Evolutionary conservation across 2,888 invertebrate species (phyloP).

Genomic region (Conomelus anceps): DNA sequence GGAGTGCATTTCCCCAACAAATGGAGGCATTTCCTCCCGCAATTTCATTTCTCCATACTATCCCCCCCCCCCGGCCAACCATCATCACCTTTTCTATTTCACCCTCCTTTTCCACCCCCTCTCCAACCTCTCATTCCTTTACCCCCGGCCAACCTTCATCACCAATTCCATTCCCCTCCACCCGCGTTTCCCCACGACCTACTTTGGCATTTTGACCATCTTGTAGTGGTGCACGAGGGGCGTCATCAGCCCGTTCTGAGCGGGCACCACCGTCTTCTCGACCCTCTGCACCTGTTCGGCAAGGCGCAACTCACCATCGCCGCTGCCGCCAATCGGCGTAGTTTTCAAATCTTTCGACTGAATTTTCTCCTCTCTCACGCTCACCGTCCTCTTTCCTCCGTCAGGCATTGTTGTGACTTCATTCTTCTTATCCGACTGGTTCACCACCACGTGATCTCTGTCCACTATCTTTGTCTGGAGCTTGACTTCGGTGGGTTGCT

Average conservation of each 20-base stretch:
- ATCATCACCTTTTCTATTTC: no score
- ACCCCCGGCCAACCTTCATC: no score
- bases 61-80: no score
- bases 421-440: conserved; percentile 30
- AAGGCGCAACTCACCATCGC: neutral
- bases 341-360: conserved; percentile 29
- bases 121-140: no score
- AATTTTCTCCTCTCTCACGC: conserved; percentile 33
- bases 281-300: neutral
- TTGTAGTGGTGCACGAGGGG: neutral
- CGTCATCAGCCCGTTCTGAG: neutral
- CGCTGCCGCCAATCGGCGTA: neutral
- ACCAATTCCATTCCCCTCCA: no score
- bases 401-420: neutral
- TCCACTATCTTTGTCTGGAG: neutral
- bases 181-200: no score
- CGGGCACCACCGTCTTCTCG: neutral
- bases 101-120: no score
- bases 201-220: neutral
- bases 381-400: neutral
- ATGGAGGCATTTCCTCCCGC: no score
- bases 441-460: conserved; percentile 45
- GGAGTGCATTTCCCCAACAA: no score
- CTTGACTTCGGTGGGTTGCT: neutral
- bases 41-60: no score